phyloP scores from a whole-genome alignment of 2,888 invertebrate genomes.

The Andrena chrysosceles region DNA sequence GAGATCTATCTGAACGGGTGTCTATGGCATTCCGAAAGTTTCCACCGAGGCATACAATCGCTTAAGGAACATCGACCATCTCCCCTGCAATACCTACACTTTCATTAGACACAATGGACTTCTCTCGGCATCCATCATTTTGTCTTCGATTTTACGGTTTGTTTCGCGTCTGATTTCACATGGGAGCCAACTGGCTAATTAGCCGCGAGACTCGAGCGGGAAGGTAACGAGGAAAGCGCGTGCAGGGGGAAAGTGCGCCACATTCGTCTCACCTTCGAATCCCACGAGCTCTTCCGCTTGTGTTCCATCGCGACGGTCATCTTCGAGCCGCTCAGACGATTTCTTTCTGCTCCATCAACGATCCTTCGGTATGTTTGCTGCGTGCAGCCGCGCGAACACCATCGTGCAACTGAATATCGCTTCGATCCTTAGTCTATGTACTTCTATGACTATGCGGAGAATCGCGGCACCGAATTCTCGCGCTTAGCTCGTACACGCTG shows the following conservation, averaged over 20 bases:
- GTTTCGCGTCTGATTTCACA: conserved; percentile 57
- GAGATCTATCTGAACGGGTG: neutral
- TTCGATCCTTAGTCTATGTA: neutral
- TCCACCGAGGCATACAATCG: neutral
- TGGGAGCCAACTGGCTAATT: conserved; percentile 60
- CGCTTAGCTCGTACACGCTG: conserved; percentile 4
- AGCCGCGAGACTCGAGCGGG: conserved; percentile 36
- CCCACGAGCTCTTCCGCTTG: conserved; percentile 86
- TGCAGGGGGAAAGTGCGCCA: conserved; percentile 68
- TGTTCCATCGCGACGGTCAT: conserved; percentile 86
- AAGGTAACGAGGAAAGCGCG: conserved; percentile 49
- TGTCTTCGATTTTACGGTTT: conserved; percentile 49
- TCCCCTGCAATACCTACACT: conserved; percentile 1
- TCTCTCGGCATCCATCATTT: conserved; percentile 16
- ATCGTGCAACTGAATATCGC: conserved; percentile 37
- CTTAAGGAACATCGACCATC: neutral
- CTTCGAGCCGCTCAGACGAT: conserved; percentile 45
- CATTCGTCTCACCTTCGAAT: conserved; percentile 85
- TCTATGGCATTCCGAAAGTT: conserved; percentile 19
- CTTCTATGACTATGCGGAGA: neutral
- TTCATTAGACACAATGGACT: conserved; percentile 27
- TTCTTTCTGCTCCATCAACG: conserved; percentile 53
- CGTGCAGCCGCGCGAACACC: conserved; percentile 47
- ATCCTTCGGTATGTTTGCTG: conserved; percentile 46
- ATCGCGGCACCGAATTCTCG: conserved; percentile 11